Evolutionary conservation across 2,888 invertebrate species (phyloP).

Genomic region (Protodeltote pygarga): DNA sequence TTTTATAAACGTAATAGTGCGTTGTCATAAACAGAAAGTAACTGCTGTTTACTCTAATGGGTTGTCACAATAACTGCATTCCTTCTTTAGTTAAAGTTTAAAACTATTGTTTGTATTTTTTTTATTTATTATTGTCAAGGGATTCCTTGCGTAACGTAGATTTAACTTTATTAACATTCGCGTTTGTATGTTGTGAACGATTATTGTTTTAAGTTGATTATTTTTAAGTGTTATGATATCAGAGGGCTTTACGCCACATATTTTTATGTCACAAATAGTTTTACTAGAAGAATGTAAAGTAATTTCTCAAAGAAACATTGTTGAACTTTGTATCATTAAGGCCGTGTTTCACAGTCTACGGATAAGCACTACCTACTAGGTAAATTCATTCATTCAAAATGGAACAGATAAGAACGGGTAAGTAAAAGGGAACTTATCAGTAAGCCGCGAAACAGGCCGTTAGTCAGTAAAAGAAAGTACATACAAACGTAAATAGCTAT

Average conservation of each 20-base stretch:
- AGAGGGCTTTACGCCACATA: constrained; percentile 24
- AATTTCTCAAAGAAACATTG: background rate
- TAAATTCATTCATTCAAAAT: too few relatives aligned
- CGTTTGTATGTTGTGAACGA: constrained; percentile 41
- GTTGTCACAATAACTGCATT: constrained; percentile 53
- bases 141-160: constrained; percentile 19
- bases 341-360: too few relatives aligned
- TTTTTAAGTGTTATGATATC: constrained; percentile 42
- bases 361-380: too few relatives aligned
- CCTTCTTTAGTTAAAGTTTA: constrained; percentile 41
- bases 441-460: too few relatives aligned
- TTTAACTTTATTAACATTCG: constrained; percentile 20
- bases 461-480: too few relatives aligned
- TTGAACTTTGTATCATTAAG: constrained; percentile 1
- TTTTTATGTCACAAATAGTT: constrained; percentile 29
- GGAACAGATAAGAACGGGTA: too few relatives aligned
- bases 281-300: constrained; percentile 21
- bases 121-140: constrained; percentile 49
- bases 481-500: background rate
- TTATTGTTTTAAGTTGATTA: constrained; percentile 40
- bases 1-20: constrained; percentile 3
- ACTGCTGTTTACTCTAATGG: constrained; percentile 22
- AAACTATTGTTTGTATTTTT: constrained; percentile 36
- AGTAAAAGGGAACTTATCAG: too few relatives aligned
- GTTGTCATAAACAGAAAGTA: constrained; percentile 17